Percentiles rank a stretch among this genome's conserved stretches.
Conservation (phyloP, 2,888 invertebrate genomes). For the Dynastes tityus region DNA sequence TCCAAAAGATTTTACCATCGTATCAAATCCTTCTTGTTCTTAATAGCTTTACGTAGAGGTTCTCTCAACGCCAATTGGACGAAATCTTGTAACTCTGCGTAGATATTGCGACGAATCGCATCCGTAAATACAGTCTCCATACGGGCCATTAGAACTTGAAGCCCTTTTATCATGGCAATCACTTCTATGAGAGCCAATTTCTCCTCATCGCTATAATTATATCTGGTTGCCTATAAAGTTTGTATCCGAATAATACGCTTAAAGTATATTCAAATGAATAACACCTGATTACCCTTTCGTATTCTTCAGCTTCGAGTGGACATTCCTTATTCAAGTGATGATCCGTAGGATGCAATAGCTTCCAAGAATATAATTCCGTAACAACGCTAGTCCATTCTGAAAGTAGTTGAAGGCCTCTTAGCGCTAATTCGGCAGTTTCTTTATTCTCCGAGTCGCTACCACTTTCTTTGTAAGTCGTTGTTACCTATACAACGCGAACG, state of each 20-base stretch:
- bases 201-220: slow-evolving; percentile 97
- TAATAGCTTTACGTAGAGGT: slow-evolving; percentile 95
- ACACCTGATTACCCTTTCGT: slow-evolving; percentile 82
- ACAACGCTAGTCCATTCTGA: slow-evolving; percentile 98
- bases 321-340: slow-evolving; percentile 96
- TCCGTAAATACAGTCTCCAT: slow-evolving; percentile 98
- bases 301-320: slow-evolving; percentile 97
- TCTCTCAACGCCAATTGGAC: slow-evolving; percentile 92
- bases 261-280: background rate
- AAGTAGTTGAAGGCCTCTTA: slow-evolving; percentile 92
- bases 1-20: slow-evolving; percentile 73
- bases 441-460: slow-evolving; percentile 94
- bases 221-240: slow-evolving; percentile 85
- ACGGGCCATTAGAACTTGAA: slow-evolving; percentile 96
- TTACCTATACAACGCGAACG: slow-evolving; percentile 74
- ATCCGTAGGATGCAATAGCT: slow-evolving; percentile 97
- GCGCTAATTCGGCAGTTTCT: slow-evolving; percentile 91
- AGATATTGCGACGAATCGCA: slow-evolving; percentile 92
- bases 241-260: background rate
- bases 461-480: slow-evolving; percentile 94
- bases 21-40: slow-evolving; percentile 97
- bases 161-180: slow-evolving; percentile 98
- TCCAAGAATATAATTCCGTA: slow-evolving; percentile 98
- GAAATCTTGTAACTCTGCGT: slow-evolving; percentile 97
- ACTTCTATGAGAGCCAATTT: slow-evolving; percentile 98